Conservation (phyloP, 2,113 vertebrate genomes). For the Carassius carassius region DNA sequence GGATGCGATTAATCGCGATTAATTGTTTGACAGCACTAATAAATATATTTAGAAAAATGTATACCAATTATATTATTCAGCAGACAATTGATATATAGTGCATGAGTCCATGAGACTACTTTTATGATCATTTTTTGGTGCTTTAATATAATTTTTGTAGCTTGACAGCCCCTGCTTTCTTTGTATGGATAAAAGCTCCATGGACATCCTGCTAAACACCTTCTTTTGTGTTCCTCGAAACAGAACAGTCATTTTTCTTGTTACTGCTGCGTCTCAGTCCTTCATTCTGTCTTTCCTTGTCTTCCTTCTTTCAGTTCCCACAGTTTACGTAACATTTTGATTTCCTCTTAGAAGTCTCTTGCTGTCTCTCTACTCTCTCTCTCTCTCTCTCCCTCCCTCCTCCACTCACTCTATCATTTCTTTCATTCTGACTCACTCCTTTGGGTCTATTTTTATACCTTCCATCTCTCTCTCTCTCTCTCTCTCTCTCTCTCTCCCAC, state of each 20-base stretch:
- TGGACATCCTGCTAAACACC: too few species aligned
- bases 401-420: conserved; percentile 63
- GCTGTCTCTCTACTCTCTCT: conserved; percentile 45
- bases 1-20: too few species aligned
- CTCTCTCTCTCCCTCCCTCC: conserved; percentile 51
- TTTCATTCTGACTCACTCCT: conserved; percentile 77
- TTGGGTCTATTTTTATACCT: conserved; percentile 74
- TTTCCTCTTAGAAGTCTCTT: conserved; percentile 66
- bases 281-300: conserved; percentile 31
- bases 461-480: conserved; percentile 44
- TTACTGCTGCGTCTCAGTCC: neutral
- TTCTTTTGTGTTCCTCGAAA: too few species aligned
- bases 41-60: too few species aligned
- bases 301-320: conserved; percentile 52
- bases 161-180: too few species aligned
- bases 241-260: too few species aligned
- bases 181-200: too few species aligned
- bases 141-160: too few species aligned
- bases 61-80: too few species aligned
- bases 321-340: conserved; percentile 70
- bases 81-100: neutral
- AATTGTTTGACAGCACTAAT: too few species aligned
- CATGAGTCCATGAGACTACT: neutral
- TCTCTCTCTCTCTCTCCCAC: conserved; percentile 18
- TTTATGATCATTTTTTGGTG: neutral